These are phyloP conservation scores for Aelia acuminata DNA, from an alignment of 2,888 invertebrate genomes.

Conservation along the genomic window DNA sequence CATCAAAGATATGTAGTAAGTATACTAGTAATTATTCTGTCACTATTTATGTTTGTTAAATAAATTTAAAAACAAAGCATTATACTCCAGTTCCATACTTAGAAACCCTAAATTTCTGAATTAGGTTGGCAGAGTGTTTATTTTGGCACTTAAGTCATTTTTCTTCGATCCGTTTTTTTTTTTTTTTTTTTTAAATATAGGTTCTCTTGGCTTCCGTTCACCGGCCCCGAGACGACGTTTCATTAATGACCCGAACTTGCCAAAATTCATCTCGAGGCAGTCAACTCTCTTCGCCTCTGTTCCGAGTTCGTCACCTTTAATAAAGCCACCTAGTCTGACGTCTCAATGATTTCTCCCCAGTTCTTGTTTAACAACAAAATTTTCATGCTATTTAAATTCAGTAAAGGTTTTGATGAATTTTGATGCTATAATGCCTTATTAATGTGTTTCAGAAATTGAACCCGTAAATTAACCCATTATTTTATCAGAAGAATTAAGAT, in stretches of 20 bases:
- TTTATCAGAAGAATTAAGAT: too few species aligned
- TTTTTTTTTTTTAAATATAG: conserved; percentile 5
- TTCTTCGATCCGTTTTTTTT: conserved; percentile 3
- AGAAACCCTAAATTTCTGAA: neutral
- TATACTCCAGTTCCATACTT: neutral
- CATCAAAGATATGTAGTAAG: too few species aligned
- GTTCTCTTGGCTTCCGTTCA: conserved; percentile 15
- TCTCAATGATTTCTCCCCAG: neutral
- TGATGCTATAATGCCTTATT: too few species aligned
- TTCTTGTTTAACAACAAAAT: neutral
- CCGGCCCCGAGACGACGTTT: neutral
- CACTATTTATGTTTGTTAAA: neutral
- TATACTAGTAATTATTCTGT: too few species aligned
- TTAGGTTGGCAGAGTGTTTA: neutral
- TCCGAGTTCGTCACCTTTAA: neutral
- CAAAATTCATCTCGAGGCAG: neutral
- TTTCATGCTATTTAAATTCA: too few species aligned
- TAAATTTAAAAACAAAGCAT: neutral
- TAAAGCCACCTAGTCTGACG: neutral
- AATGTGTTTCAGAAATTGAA: too few species aligned
- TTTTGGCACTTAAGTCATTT: conserved; percentile 19
- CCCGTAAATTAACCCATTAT: too few species aligned
- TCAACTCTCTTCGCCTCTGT: neutral
- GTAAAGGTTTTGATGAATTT: too few species aligned
- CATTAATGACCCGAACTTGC: neutral